Evolutionary conservation across 2,888 invertebrate species (phyloP), one percentile per base, ranked within the genome.

Genomic region (Hofmannophila pseudospretella): DNA sequence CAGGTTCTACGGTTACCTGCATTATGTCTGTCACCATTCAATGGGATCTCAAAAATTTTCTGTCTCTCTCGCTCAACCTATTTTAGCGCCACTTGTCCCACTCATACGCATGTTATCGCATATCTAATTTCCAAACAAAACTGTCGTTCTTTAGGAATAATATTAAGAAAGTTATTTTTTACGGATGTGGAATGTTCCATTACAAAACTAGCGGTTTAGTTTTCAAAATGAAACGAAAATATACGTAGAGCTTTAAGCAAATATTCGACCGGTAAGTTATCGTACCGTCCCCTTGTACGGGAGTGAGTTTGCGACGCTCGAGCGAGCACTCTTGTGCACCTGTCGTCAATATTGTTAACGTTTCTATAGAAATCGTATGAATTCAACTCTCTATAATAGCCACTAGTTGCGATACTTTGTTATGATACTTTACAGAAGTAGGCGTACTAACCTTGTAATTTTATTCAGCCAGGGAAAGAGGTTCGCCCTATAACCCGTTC

Each of bases 261-360:
- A 30, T 16, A 22, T 7, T 12, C 11, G 11, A 7, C n/a, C 25
- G 38, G 16, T 20, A 14, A 54, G 49, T 49, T 58, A 56, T 57
- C n/a, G n/a, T 68, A 68, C 69, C 63, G 64, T 54, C 54, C 67
- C 67, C 61, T 42, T 43, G 59, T 63, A 67, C 71, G 71, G 61
- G 28, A 29, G 19, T 10, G 10, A 31, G 29, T 11, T 30, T 19
- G 38, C 48, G 59, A 60, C 73, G 81, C 64, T 70, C 49, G 67
- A 59, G 48, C 61, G 74, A 60, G 47, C 75, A 67, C 61, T 58
- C 51, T 44, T 53, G 47, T 67, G 67, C 84, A 85, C 84, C 84
- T 85, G 84, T 77, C 81, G 67, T 62, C 58, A 59, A 58, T 56
- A 58, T 35, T 33, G 32, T 38, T 16, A 25, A 33, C 34, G 45